Base-by-base conservation (phyloP, 2,797 vertebrate genomes). In the Xyrichtys novacula region DNA sequence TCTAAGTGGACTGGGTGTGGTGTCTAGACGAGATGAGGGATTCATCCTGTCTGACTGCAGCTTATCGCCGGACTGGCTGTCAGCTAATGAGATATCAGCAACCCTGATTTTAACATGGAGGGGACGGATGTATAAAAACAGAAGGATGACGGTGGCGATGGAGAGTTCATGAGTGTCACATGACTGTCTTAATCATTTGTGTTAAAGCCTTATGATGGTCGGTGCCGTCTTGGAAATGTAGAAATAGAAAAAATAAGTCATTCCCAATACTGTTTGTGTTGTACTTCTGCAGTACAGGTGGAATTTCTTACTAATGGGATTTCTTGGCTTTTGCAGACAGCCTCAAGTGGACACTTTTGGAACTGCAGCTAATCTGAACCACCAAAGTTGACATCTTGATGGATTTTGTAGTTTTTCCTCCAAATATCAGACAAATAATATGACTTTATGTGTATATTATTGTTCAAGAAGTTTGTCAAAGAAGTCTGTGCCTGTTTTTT, bases 11-110 rank as follows among this genome's bases (percentile, higher is more conserved):
- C 53, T 64, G 83, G 81, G 83, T 40, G 84, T 74, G 85, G 83
- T 8, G 60, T 79, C 69, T 50, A 81, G 88, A 78, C 77, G 54
- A 89, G 87, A 91, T 88, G 19, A 20, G 59, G 80, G 87, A 86
- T 86, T 89, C 82, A 73, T 76, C 81, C 83, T 53, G 90, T 92
- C 89, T 88, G 87, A 76, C 70, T 72, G 78, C 55, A 61, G 88
- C 85, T 90, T 91, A 88, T 89, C 80, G 74, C 67, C 32, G 71
- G 80, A 69, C 88, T 69, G 82, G 36, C 85, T 86, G 85, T 81
- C 86, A 73, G 80, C 83, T 90, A 82, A 89, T 84, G 85, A 81
- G 78, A 85, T 77, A 85, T 65, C 58, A 74, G 74, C 52, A 63
- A 73, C 69, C 61, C 67, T 26, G 64, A 67, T 36, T 85, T 89